A percentile compares a stretch with the other conserved stretches of the same genome.
These are phyloP conservation scores for Strigamia transsilvanica DNA, from an alignment of 2,888 invertebrate genomes.

Conservation along the genomic window DNA sequence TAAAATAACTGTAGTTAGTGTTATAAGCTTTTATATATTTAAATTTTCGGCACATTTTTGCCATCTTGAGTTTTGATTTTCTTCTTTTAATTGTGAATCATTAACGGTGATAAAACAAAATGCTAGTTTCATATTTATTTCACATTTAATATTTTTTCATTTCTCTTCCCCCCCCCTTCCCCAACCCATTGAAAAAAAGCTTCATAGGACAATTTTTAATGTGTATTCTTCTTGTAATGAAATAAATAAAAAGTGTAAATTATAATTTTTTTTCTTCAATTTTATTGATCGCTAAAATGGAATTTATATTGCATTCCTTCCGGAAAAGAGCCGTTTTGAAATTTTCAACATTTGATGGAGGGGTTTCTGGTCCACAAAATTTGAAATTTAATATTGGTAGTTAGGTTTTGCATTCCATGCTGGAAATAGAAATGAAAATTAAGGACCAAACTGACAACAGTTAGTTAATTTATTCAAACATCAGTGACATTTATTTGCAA, in stretches of 20 bases:
- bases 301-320: neutral
- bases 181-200: neutral
- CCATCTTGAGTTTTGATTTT: constrained; percentile 10
- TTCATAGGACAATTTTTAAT: constrained; percentile 43
- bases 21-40: constrained; percentile 11
- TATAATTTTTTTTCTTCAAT: neutral
- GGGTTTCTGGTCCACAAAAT: too few relatives aligned
- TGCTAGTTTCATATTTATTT: constrained; percentile 16
- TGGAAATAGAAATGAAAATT: too few relatives aligned
- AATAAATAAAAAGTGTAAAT: constrained; percentile 41
- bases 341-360: too few relatives aligned
- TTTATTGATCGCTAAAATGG: neutral
- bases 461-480: too few relatives aligned
- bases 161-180: neutral
- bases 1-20: neutral
- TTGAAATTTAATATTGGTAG: neutral
- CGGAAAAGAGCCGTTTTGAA: neutral
- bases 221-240: constrained; percentile 43
- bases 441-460: too few relatives aligned
- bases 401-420: too few relatives aligned
- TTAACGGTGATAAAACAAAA: constrained; percentile 6
- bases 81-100: neutral
- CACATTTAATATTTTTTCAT: neutral
- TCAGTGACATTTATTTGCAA: too few relatives aligned
- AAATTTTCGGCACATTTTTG: neutral